Evolutionary conservation across 2,888 invertebrate species (phyloP), one percentile per base, ranked within the genome.

Genomic region (Limnephilus rhombicus): DNA sequence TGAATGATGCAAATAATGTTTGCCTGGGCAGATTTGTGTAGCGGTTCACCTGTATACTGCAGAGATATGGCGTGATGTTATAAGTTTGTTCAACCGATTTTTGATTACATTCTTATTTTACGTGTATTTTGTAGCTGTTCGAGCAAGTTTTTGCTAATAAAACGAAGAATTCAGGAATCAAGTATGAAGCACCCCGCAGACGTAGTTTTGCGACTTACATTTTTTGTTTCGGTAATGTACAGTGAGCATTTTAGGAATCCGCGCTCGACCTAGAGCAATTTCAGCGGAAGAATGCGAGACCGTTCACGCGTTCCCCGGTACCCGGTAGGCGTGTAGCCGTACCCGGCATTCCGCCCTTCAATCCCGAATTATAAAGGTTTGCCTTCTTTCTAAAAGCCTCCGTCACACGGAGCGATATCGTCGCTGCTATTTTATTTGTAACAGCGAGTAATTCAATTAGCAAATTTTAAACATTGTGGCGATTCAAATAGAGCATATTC

Each of bases 181-280:
- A 68, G 18, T 68, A 24, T 68, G 68, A 68, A 68, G 24, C 68
- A 68, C 68, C 24, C 68, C 24, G 68, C 24, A 24, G 24, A 68
- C 68, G 5, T 24, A 24, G 68, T 68, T 24, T 68, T 68, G 24
- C 68, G 68, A 68, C 68, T 68, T 68, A 24, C 45, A 37, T 86
- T 86, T 86, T 86, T 86, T 86, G 49, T 86, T 86, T 37, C 49
- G 41, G 85, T 45, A 86, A 24, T 86, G 41, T 86, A 45, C 29
- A 41, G 49, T 86, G 45, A 86, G 45, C 41, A 86, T 86, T 45
- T 86, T 45, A 86, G 85, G 85, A 86, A 86, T 86, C 85, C 85
- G 85, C 41, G 85, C 85, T 86, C 85, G 85, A 45, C 85, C 85
- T 29, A 86, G 45, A 86, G 85, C 85, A 86, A 86, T 86, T 86